Percentiles rank a stretch among this genome's conserved stretches.
Conservation (phyloP, 2,797 vertebrate species). For the Falco columbarius region DNA sequence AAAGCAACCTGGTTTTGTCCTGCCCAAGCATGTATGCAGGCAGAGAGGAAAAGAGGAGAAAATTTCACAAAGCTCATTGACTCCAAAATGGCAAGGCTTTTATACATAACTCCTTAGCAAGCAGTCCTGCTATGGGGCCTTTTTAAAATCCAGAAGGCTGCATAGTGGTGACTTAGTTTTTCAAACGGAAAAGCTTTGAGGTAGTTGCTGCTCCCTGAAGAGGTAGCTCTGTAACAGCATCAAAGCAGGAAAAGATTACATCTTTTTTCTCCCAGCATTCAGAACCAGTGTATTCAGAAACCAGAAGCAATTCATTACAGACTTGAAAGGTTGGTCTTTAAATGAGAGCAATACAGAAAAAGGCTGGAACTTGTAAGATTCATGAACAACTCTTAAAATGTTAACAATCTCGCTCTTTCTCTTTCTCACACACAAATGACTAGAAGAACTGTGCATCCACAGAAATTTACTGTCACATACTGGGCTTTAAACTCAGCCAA, state of each 20-base stretch:
- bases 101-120: background rate
- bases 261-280: constrained; percentile 22
- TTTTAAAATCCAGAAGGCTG: constrained; percentile 11
- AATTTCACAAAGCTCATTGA: background rate
- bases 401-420: background rate
- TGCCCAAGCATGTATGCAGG: background rate
- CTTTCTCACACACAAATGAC: background rate
- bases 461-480: background rate
- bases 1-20: background rate
- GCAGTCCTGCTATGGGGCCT: background rate
- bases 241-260: constrained; percentile 39
- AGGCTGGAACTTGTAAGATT: background rate
- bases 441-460: background rate
- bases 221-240: constrained; percentile 41
- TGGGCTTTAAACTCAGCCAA: background rate
- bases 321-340: constrained; percentile 39
- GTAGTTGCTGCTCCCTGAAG: constrained; percentile 38
- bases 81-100: background rate
- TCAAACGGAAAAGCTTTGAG: constrained; percentile 27
- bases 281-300: background rate
- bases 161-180: background rate
- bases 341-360: background rate
- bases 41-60: background rate
- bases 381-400: background rate
- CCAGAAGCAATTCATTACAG: background rate